Conservation (phyloP, 2,113 vertebrate species). For the Hippocampus barbouri region DNA sequence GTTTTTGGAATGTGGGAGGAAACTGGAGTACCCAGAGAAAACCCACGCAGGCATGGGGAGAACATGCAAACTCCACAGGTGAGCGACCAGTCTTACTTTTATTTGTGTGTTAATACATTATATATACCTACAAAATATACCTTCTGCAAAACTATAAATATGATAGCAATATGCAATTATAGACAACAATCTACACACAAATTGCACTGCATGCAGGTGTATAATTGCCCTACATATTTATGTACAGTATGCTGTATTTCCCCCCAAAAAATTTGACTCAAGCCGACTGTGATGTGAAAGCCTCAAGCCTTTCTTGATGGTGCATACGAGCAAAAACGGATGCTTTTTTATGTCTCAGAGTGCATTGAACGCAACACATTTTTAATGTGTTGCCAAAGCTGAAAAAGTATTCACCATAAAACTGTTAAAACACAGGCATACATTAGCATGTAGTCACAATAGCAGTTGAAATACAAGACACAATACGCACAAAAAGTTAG, state of each 20-base stretch:
- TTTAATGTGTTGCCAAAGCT: constrained; percentile 39
- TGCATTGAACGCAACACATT: constrained; percentile 43
- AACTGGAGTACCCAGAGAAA: too few species aligned
- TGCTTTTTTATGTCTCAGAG: constrained; percentile 31
- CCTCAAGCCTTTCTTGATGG: background rate
- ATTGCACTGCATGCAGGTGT: constrained; percentile 68
- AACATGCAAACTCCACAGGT: constrained; percentile 12
- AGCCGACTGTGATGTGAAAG: constrained; percentile 22
- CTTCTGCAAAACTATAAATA: constrained; percentile 66
- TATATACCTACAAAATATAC: constrained; percentile 67
- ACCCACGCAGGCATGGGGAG: too few species aligned
- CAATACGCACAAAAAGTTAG: background rate
- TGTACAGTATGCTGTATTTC: constrained; percentile 33
- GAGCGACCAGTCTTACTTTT: constrained; percentile 49
- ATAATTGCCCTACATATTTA: constrained; percentile 53
- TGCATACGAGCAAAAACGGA: constrained; percentile 15
- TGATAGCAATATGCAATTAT: constrained; percentile 52
- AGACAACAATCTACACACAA: constrained; percentile 60
- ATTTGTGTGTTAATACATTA: constrained; percentile 66
- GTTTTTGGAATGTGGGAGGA: too few species aligned
- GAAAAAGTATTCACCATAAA: constrained; percentile 35
- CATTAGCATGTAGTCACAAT: constrained; percentile 53
- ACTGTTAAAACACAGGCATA: constrained; percentile 56
- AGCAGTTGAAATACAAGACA: constrained; percentile 54
- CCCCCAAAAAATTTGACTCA: constrained; percentile 30